Base-by-base conservation (phyloP, 2,888 invertebrate genomes). In the Osmoderma eremita region DNA sequence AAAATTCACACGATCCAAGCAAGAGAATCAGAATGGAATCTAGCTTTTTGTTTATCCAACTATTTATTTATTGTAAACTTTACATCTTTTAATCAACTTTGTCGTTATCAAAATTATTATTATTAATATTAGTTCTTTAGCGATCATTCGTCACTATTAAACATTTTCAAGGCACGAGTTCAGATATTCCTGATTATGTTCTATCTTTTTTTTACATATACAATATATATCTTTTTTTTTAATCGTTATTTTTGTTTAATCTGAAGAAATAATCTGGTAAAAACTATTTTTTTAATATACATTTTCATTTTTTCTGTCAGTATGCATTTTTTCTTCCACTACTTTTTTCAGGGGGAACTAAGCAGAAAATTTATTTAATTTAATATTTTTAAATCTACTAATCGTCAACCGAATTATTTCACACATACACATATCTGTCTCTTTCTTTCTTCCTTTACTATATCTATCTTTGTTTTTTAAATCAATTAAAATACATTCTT, bases 161-260 rank as follows among this genome's bases (percentile, higher is more conserved):
- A 75, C 10, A 30, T 30, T 30, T 30, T 30, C 30, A 80, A 80
- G 80, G 80, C 80, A 80, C 80, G 76, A 73, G 73, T 75, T 71
- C 70, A 70, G 67, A 30, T 50, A 62, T 70, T 67, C 69, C 69
- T 69, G 69, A 69, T 69, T 62, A 67, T 67, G 53, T 67, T 67
- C 6, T 13, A 30, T 8, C 30, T 18, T 42, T 17, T 13, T 20
- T 54, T 17, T 30, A 30, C 30, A 30, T 30, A 30, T 30, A 30
- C 10, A 30, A 30, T 30, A 30, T 30, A 30, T 30, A 30, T 30
- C 2, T 8, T 30, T 30, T 24, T 30, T 30, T 30, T 30, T 8
- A 30, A 30, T 30, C 6, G 6, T 30, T 30, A 30, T 30, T 30
- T 30, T 10, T 10, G 5, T 30, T 30, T 30, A 30, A 30, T 30